These are phyloP conservation scores for Stercorarius parasiticus DNA, from an alignment of 2,113 vertebrate species.

Conservation along the genomic window DNA sequence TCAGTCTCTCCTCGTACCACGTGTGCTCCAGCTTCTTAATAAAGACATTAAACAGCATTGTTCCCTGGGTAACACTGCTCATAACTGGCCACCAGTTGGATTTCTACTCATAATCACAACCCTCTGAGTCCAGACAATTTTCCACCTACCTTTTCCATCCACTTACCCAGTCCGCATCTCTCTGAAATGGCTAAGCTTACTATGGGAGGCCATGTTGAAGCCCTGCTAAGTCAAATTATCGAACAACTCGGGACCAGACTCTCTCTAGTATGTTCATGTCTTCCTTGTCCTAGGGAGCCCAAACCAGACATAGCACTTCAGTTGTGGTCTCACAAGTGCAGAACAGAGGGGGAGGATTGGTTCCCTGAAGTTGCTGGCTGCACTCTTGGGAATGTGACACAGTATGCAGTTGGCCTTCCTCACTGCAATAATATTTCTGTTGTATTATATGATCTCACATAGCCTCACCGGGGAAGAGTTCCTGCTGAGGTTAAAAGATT, in stretches of 20 bases:
- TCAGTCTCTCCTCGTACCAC: neutral
- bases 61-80: neutral
- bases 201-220: rapidly evolving
- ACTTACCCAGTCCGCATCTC: neutral
- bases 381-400: neutral
- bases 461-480: neutral
- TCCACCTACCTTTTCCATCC: neutral
- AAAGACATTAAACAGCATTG: neutral
- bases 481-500: neutral
- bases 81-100: neutral
- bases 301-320: neutral
- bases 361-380: neutral
- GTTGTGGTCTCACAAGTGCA: neutral
- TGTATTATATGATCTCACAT: neutral
- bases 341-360: neutral
- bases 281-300: neutral
- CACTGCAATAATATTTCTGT: neutral
- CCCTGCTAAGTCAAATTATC: neutral
- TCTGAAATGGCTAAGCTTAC: neutral
- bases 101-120: neutral
- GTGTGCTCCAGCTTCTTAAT: neutral
- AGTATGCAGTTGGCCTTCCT: neutral
- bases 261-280: neutral
- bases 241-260: neutral
- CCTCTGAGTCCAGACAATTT: neutral